A percentile compares a stretch with the other conserved stretches of the same genome.
These are phyloP conservation scores for Eurystomus gularis DNA, from an alignment of 2,113 vertebrate species.

Conservation along the genomic window DNA sequence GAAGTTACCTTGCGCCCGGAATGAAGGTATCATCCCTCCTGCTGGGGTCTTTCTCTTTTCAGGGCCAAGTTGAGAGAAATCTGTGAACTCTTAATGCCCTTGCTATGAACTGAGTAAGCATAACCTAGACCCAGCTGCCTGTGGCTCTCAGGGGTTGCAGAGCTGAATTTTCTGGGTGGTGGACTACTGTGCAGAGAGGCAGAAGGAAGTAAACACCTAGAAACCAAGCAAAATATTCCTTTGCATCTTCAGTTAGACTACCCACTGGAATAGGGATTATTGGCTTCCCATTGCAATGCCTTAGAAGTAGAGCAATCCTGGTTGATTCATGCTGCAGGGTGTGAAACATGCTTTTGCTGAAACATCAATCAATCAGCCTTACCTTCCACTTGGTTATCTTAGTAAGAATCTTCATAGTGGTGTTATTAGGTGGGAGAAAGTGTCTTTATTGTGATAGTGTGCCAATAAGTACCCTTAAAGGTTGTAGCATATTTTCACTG, in stretches of 20 bases:
- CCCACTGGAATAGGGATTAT: background rate
- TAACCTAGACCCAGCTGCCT: background rate
- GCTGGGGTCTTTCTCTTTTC: background rate
- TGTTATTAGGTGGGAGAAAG: background rate
- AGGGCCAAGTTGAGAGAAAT: background rate
- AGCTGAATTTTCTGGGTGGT: background rate
- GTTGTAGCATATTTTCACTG: background rate
- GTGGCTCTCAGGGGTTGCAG: background rate
- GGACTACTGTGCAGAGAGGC: background rate
- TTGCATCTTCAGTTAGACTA: background rate
- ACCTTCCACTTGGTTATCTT: background rate
- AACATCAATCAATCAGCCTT: background rate
- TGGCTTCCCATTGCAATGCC: background rate
- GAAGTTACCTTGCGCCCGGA: background rate
- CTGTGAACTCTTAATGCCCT: background rate
- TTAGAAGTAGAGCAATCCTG: background rate
- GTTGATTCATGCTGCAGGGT: background rate
- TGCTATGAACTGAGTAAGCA: background rate
- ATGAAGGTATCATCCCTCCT: background rate
- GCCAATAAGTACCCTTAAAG: background rate
- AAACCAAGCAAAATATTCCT: background rate
- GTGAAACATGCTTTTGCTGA: background rate
- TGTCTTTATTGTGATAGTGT: background rate
- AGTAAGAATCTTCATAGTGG: background rate
- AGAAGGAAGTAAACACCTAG: background rate